These are phyloP conservation scores for Microtus agrestis DNA, from an alignment of 2,797 vertebrate genomes.

Conservation along the genomic window DNA sequence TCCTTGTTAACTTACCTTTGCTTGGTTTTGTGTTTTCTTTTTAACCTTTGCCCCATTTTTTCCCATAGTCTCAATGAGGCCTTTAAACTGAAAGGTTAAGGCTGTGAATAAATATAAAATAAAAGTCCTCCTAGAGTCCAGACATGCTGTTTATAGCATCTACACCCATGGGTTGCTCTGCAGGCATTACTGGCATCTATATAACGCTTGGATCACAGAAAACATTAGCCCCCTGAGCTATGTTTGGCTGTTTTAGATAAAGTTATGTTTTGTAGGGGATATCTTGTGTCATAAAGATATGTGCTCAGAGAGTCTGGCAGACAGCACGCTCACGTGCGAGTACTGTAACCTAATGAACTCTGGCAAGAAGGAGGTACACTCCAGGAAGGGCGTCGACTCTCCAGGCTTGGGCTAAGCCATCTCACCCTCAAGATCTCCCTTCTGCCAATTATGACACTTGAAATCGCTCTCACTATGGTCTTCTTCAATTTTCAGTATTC, in stretches of 20 bases:
- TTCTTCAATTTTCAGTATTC: neutral
- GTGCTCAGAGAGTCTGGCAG: neutral
- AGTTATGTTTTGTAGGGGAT: neutral
- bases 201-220: neutral
- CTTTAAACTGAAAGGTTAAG: neutral
- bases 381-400: neutral
- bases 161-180: neutral
- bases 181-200: neutral
- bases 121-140: neutral
- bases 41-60: neutral
- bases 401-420: neutral
- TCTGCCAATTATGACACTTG: neutral
- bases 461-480: neutral
- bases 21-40: neutral
- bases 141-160: neutral
- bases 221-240: neutral
- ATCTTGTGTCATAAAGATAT: neutral
- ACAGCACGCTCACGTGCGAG: neutral
- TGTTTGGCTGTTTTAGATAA: neutral
- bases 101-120: neutral
- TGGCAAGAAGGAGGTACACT: neutral
- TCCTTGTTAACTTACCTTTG: conserved; percentile 1
- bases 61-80: conserved; percentile 1
- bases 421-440: neutral
- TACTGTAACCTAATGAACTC: neutral